Base-by-base conservation (phyloP, 2,797 vertebrate species). In the Enteromius anoplus region DNA sequence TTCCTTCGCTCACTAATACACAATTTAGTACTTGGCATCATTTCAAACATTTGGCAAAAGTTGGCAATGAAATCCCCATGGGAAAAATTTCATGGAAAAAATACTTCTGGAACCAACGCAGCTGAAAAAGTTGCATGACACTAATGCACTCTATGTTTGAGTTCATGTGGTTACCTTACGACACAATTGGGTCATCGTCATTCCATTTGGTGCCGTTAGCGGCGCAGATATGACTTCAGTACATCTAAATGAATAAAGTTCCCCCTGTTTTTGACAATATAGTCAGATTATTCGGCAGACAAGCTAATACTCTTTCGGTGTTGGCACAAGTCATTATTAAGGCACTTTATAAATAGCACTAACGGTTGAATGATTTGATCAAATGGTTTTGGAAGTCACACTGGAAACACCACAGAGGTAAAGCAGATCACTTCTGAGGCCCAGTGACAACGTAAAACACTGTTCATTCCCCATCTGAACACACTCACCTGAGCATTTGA, bases 401-500 rank as follows among this genome's bases (percentile, higher is more conserved):
- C 23, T 55, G 75, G 14, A 75, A 80, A 79, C 75, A 79, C 70
- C 58, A 66, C 84, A 86, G 55, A 64, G 62, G 51, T 81, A 40
- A 62, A 76, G 68, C 49, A 79, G 49, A 85, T 17, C 34, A 75
- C 29, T 62, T 60, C 70, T 81, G 80, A 34, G 49, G 78, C 32
- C 73, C 78, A 84, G 72, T 71, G 49, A 85, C 66, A 66, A 47
- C 66, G 34, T 80, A 60, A 75, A n/a, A 64, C 47, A 84, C 83
- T 47, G 80, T 86, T 65, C 58, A 78, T 86, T 85, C 86, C 88
- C 87, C 88, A 73, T 79, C 68, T 58, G 66, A 82, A 88, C 85
- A 90, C 89, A 90, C 89, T 91, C 89, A 91, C 89, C 90, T 90
- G 85, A 55, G 78, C n/a, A 70, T 83, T 78, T 89, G 84, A 84